These are phyloP conservation scores for Xylota segnis DNA, from an alignment of 2,888 invertebrate genomes.

Conservation along the genomic window DNA sequence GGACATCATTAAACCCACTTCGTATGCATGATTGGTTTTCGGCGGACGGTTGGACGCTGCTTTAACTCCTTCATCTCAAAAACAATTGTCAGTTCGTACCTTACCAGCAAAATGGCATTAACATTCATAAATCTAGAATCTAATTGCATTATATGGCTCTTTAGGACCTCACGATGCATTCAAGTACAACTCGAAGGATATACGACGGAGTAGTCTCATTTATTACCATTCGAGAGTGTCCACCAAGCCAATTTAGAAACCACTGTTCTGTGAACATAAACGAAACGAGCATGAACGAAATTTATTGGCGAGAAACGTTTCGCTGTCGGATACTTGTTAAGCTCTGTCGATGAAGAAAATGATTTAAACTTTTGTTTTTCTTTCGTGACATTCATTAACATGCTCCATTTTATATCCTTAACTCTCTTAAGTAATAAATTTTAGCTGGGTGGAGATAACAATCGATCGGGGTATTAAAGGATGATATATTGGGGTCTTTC, in stretches of 20 bases:
- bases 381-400: background rate
- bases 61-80: too few relatives aligned
- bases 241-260: background rate
- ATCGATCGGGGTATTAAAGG: background rate
- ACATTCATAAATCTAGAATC: too few relatives aligned
- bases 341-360: background rate
- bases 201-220: background rate
- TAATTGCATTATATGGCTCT: too few relatives aligned
- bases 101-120: too few relatives aligned
- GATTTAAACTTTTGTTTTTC: conserved; percentile 10
- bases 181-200: too few relatives aligned
- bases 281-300: background rate
- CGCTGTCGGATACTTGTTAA: background rate
- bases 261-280: background rate
- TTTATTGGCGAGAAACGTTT: background rate
- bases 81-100: too few relatives aligned
- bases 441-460: background rate
- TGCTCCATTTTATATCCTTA: background rate
- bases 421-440: background rate
- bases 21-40: too few relatives aligned
- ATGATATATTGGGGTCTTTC: background rate
- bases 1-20: too few relatives aligned
- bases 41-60: too few relatives aligned
- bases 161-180: too few relatives aligned
- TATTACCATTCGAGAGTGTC: background rate